Conservation (phyloP, 2,888 invertebrate genomes). For the Spatulosminthurus flaviceps region DNA sequence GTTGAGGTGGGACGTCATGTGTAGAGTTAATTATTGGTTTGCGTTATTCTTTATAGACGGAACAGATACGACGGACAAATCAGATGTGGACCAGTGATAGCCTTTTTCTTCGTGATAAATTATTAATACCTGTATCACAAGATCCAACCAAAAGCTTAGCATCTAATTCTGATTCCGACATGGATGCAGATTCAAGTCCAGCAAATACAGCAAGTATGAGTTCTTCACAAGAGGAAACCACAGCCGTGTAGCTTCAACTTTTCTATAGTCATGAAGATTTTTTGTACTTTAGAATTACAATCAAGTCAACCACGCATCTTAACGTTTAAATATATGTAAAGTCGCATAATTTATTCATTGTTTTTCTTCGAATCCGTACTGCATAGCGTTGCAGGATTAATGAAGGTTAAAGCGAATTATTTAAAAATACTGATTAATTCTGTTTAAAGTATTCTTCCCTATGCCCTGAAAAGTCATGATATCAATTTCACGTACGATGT, state of each 20-base stretch:
- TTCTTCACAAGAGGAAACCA: slow-evolving; percentile 35
- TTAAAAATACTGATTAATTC: not conserved
- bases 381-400: slow-evolving; percentile 18
- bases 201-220: slow-evolving; percentile 20
- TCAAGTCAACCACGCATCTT: slow-evolving; percentile 26
- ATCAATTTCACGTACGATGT: not conserved
- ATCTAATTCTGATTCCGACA: slow-evolving; percentile 26
- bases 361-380: slow-evolving; percentile 16
- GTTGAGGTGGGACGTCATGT: not conserved
- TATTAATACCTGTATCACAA: slow-evolving; percentile 77
- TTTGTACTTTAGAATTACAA: not conserved
- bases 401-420: slow-evolving; percentile 5
- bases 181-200: slow-evolving; percentile 1
- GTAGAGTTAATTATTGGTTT: slow-evolving; percentile 28
- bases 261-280: not conserved
- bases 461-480: not conserved
- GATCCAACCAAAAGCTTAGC: slow-evolving; percentile 2
- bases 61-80: slow-evolving; percentile 90
- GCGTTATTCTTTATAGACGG: slow-evolving; percentile 76
- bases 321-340: not conserved
- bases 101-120: slow-evolving; percentile 86
- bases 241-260: slow-evolving; percentile 24
- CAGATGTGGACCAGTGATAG: slow-evolving; percentile 92
- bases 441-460: slow-evolving; percentile 2
- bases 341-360: slow-evolving; percentile 28